Base-by-base conservation (phyloP, 1,140 invertebrate species). In the Pygmarrhopalites habei region DNA sequence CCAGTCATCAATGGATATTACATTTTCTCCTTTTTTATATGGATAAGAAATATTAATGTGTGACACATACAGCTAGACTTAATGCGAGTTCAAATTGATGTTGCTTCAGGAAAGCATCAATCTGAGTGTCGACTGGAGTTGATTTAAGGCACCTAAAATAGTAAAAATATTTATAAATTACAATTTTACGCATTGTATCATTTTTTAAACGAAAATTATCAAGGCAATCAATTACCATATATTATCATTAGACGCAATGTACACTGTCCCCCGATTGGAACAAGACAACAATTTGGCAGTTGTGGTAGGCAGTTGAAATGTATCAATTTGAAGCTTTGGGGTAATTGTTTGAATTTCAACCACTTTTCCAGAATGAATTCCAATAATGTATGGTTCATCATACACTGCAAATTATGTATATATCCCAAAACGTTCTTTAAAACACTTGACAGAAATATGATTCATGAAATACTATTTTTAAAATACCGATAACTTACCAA, bases 1-100 rank as follows among this genome's bases (percentile, higher is more conserved):
- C 39, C 39, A 41, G n/a, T 12, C 39, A 41, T 41, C n/a, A 10
- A 41, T 12, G n/a, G 10, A 41, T 10, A 10, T 41, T 41, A 41
- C 39, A 12, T n/a, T n/a, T n/a, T n/a, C n/a, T n/a, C n/a, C n/a
- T n/a, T n/a, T n/a, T n/a, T n/a, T n/a, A n/a, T n/a, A n/a, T n/a
- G n/a, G n/a, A n/a, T n/a, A n/a, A n/a, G n/a, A n/a, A n/a, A n/a
- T n/a, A n/a, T n/a, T n/a, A n/a, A n/a, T n/a, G n/a, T n/a, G n/a
- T n/a, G 19, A 19, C 39, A 82, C 83, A 80, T 79, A 94, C 91
- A n/a, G 89, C 91, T 60, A 98, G 77, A 75, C 90, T 86, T 23
- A 96, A 79, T n/a, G 94, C 94, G 41, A 97, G 77, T 76, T 95
- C 88, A 80, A 95, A 97, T 72, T 95, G 88, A 77, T 95, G 95